A percentile compares a stretch with the other conserved stretches of the same genome.
Conservation (phyloP, 2,113 vertebrate species). For the Triplophysa dalaica region DNA sequence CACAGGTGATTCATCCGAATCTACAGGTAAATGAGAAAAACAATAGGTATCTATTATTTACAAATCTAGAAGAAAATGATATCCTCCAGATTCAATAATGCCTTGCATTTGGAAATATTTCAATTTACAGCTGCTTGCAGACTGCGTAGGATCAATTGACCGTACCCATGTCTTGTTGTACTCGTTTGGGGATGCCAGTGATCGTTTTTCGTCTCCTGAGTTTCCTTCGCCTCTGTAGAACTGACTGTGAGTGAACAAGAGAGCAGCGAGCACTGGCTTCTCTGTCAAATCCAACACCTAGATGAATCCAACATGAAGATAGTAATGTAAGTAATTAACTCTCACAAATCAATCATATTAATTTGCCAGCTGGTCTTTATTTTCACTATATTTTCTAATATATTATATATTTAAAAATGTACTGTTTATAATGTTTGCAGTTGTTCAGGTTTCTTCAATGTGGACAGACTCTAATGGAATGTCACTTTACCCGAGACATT, state of each 20-base stretch:
- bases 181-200: constrained; percentile 97
- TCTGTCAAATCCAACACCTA: constrained; percentile 98
- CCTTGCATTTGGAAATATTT: not conserved
- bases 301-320: constrained; percentile 48
- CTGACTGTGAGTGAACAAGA: constrained; percentile 98
- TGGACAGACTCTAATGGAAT: not conserved
- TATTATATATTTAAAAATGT: no score
- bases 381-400: no score
- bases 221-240: constrained; percentile 95
- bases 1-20: constrained; percentile 97
- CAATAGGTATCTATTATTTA: not conserved
- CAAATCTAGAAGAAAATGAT: no score
- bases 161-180: constrained; percentile 98
- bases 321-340: no score
- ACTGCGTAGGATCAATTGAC: not conserved
- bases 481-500: constrained; percentile 90
- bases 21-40: constrained; percentile 62
- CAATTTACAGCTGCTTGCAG: not conserved
- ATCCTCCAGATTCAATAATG: not conserved
- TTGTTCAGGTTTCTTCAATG: not conserved
- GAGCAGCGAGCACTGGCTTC: constrained; percentile 98
- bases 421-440: no score
- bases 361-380: no score
- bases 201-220: constrained; percentile 97
- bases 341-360: no score